These are phyloP conservation scores for Mayetiola destructor DNA, from an alignment of 2,888 invertebrate genomes.

Conservation along the genomic window DNA sequence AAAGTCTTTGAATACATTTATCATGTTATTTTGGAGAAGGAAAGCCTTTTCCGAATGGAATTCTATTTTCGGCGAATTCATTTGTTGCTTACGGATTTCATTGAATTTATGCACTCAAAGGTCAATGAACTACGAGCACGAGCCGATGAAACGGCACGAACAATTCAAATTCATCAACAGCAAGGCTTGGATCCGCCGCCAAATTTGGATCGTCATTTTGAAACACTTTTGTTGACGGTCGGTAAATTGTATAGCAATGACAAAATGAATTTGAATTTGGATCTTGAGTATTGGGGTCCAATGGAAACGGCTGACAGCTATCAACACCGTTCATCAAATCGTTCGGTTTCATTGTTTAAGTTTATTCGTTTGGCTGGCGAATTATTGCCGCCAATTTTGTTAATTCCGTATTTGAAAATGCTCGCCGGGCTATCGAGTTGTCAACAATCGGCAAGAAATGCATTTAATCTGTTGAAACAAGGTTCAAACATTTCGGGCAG, in stretches of 20 bases:
- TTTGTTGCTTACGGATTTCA: conserved; percentile 76
- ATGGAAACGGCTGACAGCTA: conserved; percentile 24
- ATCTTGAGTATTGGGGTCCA: conserved; percentile 65
- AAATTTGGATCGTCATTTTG: conserved; percentile 63
- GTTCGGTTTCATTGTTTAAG: conserved; percentile 72
- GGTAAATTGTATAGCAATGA: conserved; percentile 65
- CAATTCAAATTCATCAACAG: conserved; percentile 55
- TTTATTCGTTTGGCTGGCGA: conserved; percentile 82
- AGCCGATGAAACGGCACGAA: conserved; percentile 79
- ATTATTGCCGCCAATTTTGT: conserved; percentile 65
- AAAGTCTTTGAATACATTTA: conserved; percentile 69
- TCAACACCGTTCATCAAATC: conserved; percentile 37
- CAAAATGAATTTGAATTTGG: conserved; percentile 50
- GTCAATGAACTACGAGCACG: conserved; percentile 65
- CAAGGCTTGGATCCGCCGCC: conserved; percentile 63
- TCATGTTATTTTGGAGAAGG: conserved; percentile 53
- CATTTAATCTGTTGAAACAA: conserved; percentile 61
- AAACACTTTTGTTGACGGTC: conserved; percentile 65
- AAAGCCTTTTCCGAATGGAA: conserved; percentile 53
- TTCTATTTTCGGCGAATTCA: conserved; percentile 75
- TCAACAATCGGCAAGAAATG: conserved; percentile 59
- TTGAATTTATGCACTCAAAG: conserved; percentile 82
- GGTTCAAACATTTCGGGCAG: conserved; percentile 40
- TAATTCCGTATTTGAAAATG: conserved; percentile 78
- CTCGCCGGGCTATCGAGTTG: conserved; percentile 66